phyloP scores from a whole-genome alignment of 1,140 invertebrate species.

The Phymorhynchus buccinoides region DNA sequence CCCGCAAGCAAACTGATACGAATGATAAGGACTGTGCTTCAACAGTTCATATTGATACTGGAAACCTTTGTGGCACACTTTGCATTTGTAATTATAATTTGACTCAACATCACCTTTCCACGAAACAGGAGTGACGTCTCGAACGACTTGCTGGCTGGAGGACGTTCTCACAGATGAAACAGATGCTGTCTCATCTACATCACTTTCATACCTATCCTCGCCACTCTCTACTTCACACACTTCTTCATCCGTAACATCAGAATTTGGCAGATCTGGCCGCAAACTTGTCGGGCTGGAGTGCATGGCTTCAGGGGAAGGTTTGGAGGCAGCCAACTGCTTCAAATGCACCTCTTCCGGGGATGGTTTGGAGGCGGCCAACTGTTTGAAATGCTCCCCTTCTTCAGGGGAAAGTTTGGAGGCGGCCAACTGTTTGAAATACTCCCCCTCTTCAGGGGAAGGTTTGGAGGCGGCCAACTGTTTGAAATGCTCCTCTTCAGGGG shows the following conservation, averaged over 20 bases:
- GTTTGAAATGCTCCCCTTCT: no score
- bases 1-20: background rate
- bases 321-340: no score
- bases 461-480: background rate
- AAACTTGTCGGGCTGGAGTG: background rate
- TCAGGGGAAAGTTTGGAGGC: no score
- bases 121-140: background rate
- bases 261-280: background rate
- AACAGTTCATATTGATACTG: background rate
- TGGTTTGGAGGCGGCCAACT: no score
- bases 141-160: background rate
- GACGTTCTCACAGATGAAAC: background rate
- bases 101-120: background rate
- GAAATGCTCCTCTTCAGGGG: background rate
- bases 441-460: background rate
- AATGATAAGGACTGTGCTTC: slow-evolving; percentile 1
- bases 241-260: background rate
- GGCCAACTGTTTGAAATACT: no score
- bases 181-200: background rate
- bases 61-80: background rate
- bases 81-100: background rate
- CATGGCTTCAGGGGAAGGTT: background rate
- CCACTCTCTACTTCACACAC: background rate
- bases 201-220: no score
- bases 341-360: no score